phyloP scores from a whole-genome alignment of 2,888 invertebrate species.

The Acrocyrtus sp. region DNA sequence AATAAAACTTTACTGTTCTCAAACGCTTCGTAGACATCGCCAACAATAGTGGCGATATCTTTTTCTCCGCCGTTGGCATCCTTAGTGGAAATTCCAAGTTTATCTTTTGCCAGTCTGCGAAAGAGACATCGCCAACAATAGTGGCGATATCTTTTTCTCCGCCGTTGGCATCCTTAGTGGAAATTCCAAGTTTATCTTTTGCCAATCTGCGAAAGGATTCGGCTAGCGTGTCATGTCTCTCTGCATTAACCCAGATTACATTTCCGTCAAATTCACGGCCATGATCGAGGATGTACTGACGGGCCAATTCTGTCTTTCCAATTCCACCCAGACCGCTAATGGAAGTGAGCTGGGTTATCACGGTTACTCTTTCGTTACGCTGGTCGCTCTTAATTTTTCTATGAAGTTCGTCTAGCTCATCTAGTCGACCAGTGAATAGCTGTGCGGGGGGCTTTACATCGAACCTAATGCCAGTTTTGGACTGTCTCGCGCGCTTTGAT shows the following conservation, averaged over 20 bases:
- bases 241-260: background rate
- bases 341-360: background rate
- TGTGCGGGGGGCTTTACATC: background rate
- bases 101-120: background rate
- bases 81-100: background rate
- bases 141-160: background rate
- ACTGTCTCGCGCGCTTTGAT: too few relatives aligned
- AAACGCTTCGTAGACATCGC: background rate
- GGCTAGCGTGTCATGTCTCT: background rate
- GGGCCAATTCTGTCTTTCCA: slow-evolving; percentile 2
- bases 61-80: background rate
- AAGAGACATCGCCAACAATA: background rate
- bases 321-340: slow-evolving; percentile 4
- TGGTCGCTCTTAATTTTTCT: too few relatives aligned
- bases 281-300: background rate
- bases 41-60: background rate
- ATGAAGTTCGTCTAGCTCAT: background rate
- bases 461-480: background rate
- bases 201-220: background rate
- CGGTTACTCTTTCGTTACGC: background rate
- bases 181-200: background rate
- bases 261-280: background rate
- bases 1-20: background rate
- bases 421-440: background rate
- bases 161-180: background rate